Conservation (phyloP, 2,113 vertebrate species). For the Python bivittatus region DNA sequence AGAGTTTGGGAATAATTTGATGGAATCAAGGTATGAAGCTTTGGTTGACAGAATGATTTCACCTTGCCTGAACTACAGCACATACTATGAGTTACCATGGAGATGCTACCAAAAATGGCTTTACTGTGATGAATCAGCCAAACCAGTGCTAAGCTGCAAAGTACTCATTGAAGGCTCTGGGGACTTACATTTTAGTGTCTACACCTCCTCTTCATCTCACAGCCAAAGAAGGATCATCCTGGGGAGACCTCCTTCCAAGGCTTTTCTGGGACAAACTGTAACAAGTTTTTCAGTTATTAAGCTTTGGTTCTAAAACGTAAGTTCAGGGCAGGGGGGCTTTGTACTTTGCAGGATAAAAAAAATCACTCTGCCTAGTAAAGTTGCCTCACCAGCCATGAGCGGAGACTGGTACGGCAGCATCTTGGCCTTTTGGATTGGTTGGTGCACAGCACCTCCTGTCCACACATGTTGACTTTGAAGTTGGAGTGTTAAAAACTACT, state of each 20-base stretch:
- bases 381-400: neutral
- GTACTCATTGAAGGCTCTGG: neutral
- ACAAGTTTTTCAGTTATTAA: neutral
- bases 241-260: neutral
- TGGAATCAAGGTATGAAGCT: neutral
- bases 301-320: neutral
- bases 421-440: neutral
- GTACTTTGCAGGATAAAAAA: neutral
- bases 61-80: neutral
- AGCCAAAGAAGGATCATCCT: neutral
- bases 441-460: neutral
- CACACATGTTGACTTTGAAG: neutral
- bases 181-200: neutral
- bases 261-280: neutral
- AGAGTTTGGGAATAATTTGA: neutral
- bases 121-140: neutral
- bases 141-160: neutral
- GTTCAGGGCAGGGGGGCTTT: neutral
- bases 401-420: neutral
- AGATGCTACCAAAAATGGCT: slow-evolving; percentile 9
- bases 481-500: neutral
- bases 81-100: neutral
- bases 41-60: neutral
- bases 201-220: neutral
- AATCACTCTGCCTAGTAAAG: neutral